phyloP scores from a whole-genome alignment of 1,140 invertebrate species.

The Yoshiicerus persimilis region DNA sequence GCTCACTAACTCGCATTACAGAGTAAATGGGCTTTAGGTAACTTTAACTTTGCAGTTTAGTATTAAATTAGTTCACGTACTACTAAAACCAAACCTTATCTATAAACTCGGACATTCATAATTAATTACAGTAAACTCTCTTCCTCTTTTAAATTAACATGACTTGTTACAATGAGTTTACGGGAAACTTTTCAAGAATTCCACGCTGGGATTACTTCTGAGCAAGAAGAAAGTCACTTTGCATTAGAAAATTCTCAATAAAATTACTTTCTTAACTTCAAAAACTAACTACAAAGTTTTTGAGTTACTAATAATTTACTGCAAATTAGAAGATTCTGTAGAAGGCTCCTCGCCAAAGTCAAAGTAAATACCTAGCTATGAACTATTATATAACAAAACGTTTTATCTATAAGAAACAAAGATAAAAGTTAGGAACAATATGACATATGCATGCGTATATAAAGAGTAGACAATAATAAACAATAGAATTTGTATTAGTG shows the following conservation, averaged over 20 bases:
- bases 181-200: background rate
- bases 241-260: background rate
- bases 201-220: background rate
- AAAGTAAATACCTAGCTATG: background rate
- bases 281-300: background rate
- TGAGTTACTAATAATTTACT: background rate
- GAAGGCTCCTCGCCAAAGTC: background rate
- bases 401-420: background rate
- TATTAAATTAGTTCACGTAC: background rate
- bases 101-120: background rate
- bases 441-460: background rate
- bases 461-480: background rate
- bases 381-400: background rate
- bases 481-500: background rate
- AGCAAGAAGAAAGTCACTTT: background rate
- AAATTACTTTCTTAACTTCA: background rate
- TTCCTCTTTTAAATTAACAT: background rate
- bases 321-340: background rate
- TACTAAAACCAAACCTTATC: background rate
- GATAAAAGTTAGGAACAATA: background rate
- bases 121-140: background rate
- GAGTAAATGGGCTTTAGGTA: background rate
- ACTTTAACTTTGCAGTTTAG: background rate
- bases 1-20: background rate
- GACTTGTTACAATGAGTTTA: background rate